These are phyloP conservation scores for Tinea semifulvella DNA, from an alignment of 2,888 invertebrate genomes.

Conservation along the genomic window DNA sequence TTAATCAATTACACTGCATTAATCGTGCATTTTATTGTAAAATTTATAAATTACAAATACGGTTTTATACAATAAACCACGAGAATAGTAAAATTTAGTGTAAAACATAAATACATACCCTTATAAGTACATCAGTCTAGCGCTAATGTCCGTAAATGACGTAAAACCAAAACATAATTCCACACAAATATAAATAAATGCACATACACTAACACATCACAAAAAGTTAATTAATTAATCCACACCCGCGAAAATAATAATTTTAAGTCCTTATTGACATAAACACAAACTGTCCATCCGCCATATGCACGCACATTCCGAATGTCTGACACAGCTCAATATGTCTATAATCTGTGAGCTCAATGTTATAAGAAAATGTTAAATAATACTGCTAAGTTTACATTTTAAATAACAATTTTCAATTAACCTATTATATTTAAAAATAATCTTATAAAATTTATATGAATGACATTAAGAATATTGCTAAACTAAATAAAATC, in stretches of 20 bases:
- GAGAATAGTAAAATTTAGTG: slow-evolving; percentile 26
- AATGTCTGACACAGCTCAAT: neutral
- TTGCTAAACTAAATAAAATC: too few relatives aligned
- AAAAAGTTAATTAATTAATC: slow-evolving; percentile 46
- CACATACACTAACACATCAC: slow-evolving; percentile 53
- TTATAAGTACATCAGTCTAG: slow-evolving; percentile 40
- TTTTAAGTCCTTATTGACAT: slow-evolving; percentile 65
- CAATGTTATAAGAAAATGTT: too few relatives aligned
- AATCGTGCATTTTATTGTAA: neutral
- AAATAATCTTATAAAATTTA: too few relatives aligned
- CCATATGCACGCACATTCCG: slow-evolving; percentile 51
- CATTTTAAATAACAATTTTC: too few relatives aligned
- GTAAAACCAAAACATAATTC: slow-evolving; percentile 56
- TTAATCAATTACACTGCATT: neutral
- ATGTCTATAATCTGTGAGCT: too few relatives aligned
- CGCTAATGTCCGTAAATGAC: slow-evolving; percentile 45
- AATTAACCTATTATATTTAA: too few relatives aligned
- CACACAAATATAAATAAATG: slow-evolving; percentile 32
- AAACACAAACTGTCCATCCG: slow-evolving; percentile 65
- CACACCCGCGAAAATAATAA: slow-evolving; percentile 61
- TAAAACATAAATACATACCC: slow-evolving; percentile 55
- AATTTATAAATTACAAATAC: neutral
- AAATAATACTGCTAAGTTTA: too few relatives aligned
- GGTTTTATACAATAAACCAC: slow-evolving; percentile 22
- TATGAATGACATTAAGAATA: too few relatives aligned